phyloP scores from a whole-genome alignment of 2,797 vertebrate species.

The Eulemur mongoz region DNA sequence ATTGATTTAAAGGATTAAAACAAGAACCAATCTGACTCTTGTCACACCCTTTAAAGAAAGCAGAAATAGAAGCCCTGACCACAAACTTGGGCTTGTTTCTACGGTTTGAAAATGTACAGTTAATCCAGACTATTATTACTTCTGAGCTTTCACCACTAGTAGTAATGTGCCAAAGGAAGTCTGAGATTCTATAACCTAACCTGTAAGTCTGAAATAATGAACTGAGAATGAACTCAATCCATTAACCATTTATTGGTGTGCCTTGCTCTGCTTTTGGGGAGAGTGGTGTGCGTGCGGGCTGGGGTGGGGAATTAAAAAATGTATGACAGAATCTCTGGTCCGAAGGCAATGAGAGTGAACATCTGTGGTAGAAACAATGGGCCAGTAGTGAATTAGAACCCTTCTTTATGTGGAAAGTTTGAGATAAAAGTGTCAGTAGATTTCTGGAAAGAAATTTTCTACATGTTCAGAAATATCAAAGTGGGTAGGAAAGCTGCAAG shows the following conservation, averaged over 20 bases:
- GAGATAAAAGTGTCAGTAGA: neutral
- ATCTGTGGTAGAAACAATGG: neutral
- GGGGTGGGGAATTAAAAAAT: neutral
- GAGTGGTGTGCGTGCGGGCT: fast-evolving
- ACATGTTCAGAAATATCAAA: neutral
- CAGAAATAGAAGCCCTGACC: constrained; percentile 61
- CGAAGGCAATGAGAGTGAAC: neutral
- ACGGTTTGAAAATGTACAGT: constrained; percentile 42
- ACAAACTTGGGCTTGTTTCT: constrained; percentile 17
- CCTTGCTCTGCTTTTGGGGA: neutral
- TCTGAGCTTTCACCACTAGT: neutral
- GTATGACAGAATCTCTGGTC: neutral
- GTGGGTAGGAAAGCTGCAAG: neutral
- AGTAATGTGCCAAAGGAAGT: neutral
- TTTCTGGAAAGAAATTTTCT: neutral
- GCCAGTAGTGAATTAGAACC: neutral
- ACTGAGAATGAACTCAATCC: neutral
- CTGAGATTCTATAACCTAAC: neutral
- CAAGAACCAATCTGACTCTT: neutral
- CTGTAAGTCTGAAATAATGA: neutral
- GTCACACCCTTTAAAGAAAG: constrained; percentile 22
- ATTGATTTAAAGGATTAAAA: constrained; percentile 13
- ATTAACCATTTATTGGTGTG: neutral
- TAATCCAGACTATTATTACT: constrained; percentile 51
- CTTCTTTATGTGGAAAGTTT: neutral